Conservation (phyloP, 1,140 invertebrate genomes). For the Babylonia areolata region DNA sequence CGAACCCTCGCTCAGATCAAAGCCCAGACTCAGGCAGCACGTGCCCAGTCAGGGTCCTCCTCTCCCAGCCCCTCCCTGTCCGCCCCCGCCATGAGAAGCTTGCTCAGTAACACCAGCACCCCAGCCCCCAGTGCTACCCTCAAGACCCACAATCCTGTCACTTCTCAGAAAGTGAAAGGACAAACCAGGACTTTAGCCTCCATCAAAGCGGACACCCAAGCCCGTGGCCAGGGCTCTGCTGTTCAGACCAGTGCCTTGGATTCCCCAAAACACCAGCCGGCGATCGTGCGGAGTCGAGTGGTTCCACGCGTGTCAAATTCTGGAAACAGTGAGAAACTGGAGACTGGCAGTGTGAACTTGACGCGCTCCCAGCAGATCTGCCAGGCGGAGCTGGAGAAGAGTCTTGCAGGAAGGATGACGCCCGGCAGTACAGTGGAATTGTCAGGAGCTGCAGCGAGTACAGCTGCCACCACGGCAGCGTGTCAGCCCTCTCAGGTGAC, state of each 20-base stretch:
- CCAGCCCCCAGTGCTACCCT: constrained; percentile 65
- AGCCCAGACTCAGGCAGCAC: constrained; percentile 68
- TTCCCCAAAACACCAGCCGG: constrained; percentile 52
- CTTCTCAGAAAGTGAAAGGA: background rate
- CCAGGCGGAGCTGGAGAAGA: constrained; percentile 90
- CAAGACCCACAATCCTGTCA: background rate
- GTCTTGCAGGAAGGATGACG: constrained; percentile 34
- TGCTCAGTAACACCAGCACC: constrained; percentile 34
- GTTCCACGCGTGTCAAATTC: background rate
- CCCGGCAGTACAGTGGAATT: constrained; percentile 6
- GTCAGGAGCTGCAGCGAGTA: background rate
- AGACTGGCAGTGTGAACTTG: constrained; percentile 85
- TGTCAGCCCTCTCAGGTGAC: constrained; percentile 45
- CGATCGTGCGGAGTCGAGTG: constrained; percentile 48
- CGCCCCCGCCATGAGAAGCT: constrained; percentile 43
- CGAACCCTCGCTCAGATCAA: constrained; percentile 73
- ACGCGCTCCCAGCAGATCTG: constrained; percentile 97
- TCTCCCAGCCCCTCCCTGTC: constrained; percentile 22
- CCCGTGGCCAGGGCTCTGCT: constrained; percentile 55
- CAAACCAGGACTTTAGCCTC: constrained; percentile 71
- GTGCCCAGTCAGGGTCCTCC: constrained; percentile 40
- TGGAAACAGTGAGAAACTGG: constrained; percentile 41
- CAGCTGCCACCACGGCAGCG: background rate
- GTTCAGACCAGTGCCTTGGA: constrained; percentile 32
- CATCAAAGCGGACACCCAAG: constrained; percentile 72